These are phyloP conservation scores for Charadrius vociferus DNA, from an alignment of 2,113 vertebrate species.

Conservation along the genomic window DNA sequence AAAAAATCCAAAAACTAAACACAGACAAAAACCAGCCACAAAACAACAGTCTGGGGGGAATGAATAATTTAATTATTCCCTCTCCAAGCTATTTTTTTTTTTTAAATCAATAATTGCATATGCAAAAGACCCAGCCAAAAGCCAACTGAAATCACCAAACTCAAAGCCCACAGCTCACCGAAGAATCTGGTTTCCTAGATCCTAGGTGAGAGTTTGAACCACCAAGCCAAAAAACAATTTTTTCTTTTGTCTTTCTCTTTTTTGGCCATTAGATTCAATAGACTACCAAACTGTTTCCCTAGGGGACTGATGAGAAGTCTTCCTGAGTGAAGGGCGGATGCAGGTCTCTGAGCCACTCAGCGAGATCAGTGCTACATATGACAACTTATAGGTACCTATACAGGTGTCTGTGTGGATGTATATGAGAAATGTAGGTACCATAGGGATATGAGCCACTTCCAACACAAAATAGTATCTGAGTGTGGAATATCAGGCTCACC, in stretches of 20 bases:
- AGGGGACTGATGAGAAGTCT: neutral
- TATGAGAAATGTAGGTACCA: neutral
- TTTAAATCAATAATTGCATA: neutral
- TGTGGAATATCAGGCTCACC: neutral
- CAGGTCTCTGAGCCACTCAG: neutral
- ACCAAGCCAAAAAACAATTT: neutral
- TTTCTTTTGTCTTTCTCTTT: neutral
- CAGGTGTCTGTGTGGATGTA: neutral
- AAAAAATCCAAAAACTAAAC: neutral
- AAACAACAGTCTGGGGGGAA: neutral
- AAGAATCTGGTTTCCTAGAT: neutral
- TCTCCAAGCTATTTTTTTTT: neutral
- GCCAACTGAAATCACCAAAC: neutral
- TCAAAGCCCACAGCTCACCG: neutral
- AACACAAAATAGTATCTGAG: neutral
- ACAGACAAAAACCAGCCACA: neutral
- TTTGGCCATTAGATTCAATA: neutral
- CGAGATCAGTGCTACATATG: neutral
- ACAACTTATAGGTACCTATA: neutral
- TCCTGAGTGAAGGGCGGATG: neutral
- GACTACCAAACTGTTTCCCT: neutral
- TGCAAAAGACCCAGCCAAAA: neutral
- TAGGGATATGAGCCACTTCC: neutral
- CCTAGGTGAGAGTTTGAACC: neutral
- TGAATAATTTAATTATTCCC: neutral